A percentile compares a stretch with the other conserved stretches of the same genome.
Evolutionary conservation across 2,797 vertebrate genomes (phyloP).

Genomic region (Poliocrania exsul): DNA sequence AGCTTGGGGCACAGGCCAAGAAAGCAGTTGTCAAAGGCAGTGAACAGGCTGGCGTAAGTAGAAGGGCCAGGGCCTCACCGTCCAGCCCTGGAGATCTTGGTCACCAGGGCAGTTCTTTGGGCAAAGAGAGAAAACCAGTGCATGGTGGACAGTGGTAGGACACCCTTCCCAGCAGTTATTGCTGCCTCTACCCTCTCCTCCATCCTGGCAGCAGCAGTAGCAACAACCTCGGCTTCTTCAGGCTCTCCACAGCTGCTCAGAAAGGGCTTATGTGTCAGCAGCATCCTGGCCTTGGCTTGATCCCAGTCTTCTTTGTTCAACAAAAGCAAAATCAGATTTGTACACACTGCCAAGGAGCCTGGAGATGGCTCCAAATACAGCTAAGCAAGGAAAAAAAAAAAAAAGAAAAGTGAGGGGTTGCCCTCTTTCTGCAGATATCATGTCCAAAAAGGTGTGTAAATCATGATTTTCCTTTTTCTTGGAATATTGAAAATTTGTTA

Average conservation of each 20-base stretch:
- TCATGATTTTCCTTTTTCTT: background rate
- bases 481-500: background rate
- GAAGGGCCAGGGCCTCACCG: background rate
- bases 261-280: background rate
- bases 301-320: accelerated
- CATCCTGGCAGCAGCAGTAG: background rate
- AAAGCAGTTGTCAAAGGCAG: background rate
- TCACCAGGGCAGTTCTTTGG: background rate
- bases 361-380: background rate
- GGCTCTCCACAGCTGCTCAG: accelerated
- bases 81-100: background rate
- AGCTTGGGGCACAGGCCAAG: background rate
- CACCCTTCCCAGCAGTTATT: background rate
- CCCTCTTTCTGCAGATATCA: background rate
- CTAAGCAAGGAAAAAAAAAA: background rate
- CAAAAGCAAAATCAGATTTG: background rate
- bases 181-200: background rate
- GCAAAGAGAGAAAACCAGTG: background rate
- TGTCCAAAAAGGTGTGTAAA: background rate
- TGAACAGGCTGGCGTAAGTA: background rate
- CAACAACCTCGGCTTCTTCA: background rate
- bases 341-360: background rate
- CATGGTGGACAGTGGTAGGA: background rate
- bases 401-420: background rate
- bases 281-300: background rate